Evolutionary conservation across 2,113 vertebrate species (phyloP).

Genomic region (Proterorhinus semilunaris): DNA sequence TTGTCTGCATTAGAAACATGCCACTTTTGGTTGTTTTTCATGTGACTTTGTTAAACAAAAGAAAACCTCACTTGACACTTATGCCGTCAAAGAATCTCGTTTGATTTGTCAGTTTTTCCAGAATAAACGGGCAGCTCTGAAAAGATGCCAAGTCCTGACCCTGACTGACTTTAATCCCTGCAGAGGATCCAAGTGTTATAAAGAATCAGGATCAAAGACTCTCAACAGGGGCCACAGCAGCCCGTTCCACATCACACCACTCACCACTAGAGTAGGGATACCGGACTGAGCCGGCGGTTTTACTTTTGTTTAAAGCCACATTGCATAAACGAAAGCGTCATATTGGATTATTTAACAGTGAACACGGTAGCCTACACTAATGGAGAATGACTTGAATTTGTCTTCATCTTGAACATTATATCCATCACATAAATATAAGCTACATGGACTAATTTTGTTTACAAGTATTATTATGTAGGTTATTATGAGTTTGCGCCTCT

Average conservation of each 20-base stretch:
- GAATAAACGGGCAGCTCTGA: slow-evolving; percentile 52
- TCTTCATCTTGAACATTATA: background rate
- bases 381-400: too few relatives aligned
- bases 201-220: slow-evolving; percentile 40
- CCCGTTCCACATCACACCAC: slow-evolving; percentile 21
- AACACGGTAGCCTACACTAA: too few relatives aligned
- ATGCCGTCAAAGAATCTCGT: background rate
- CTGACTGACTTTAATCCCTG: slow-evolving; percentile 34
- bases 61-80: background rate
- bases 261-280: slow-evolving; percentile 44
- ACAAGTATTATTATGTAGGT: too few relatives aligned
- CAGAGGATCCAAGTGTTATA: slow-evolving; percentile 19
- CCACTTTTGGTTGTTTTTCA: background rate
- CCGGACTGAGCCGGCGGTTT: background rate
- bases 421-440: background rate
- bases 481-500: background rate
- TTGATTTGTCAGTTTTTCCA: slow-evolving; percentile 6
- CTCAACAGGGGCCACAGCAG: slow-evolving; percentile 14
- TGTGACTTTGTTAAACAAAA: background rate
- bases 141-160: slow-evolving; percentile 8
- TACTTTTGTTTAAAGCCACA: background rate
- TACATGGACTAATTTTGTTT: background rate
- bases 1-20: background rate
- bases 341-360: too few relatives aligned
- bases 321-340: too few relatives aligned